These are phyloP conservation scores for Cerastis rubricosa DNA, from an alignment of 2,888 invertebrate species.

Conservation along the genomic window DNA sequence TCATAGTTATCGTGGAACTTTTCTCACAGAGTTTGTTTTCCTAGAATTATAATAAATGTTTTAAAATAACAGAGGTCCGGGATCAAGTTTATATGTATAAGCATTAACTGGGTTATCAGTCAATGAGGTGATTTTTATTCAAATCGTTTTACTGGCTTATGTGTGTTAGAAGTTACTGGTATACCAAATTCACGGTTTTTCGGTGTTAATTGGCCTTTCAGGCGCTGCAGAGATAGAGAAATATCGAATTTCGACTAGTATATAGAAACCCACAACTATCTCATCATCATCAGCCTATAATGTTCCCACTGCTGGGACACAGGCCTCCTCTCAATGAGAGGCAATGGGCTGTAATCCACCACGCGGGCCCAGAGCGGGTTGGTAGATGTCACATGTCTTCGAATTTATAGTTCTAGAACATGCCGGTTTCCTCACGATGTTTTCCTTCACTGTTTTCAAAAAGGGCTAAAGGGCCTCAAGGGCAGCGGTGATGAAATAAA, in stretches of 20 bases:
- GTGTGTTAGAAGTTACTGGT: slow-evolving; percentile 1
- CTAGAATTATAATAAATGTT: slow-evolving; percentile 43
- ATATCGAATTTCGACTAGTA: neutral
- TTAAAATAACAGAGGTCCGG: slow-evolving; percentile 52
- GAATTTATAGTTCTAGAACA: too few species aligned
- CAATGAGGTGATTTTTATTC: slow-evolving; percentile 10
- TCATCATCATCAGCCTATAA: too few species aligned
- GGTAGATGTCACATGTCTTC: too few species aligned
- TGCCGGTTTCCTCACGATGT: too few species aligned
- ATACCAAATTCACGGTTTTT: neutral
- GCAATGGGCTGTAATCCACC: too few species aligned
- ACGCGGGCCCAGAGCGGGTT: too few species aligned
- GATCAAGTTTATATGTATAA: slow-evolving; percentile 26
- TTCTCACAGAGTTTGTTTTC: slow-evolving; percentile 30
- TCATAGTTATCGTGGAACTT: slow-evolving; percentile 12
- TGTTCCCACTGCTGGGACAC: too few species aligned
- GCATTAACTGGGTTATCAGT: slow-evolving; percentile 47
- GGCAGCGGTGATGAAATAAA: too few species aligned
- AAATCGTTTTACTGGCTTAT: neutral
- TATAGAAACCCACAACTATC: too few species aligned
- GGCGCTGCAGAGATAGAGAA: neutral
- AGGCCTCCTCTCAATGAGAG: too few species aligned
- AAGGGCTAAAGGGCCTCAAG: too few species aligned
- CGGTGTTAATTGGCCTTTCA: neutral
- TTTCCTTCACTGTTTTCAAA: too few species aligned